phyloP scores from a whole-genome alignment of 2,888 invertebrate species.

The Tyria jacobaeae region DNA sequence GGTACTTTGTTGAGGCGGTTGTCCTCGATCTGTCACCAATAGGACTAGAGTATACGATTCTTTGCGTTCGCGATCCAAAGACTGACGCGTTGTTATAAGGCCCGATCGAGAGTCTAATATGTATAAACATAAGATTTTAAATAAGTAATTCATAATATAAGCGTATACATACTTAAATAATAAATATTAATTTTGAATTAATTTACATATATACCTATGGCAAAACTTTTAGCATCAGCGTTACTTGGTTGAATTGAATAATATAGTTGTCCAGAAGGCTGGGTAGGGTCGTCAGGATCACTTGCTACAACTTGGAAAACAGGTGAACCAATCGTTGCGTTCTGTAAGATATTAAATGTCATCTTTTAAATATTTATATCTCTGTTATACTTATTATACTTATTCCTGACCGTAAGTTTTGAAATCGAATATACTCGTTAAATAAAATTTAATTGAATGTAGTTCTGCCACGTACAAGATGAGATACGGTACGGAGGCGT shows the following conservation, averaged over 20 bases:
- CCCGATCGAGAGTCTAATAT: constrained; percentile 88
- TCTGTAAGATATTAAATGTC: constrained; percentile 71
- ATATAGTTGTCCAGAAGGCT: constrained; percentile 90
- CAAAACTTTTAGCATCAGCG: constrained; percentile 87
- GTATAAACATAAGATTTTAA: neutral
- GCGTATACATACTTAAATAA: no score
- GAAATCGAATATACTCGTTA: no score
- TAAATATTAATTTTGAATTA: no score
- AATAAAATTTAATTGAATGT: no score
- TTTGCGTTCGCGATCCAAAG: constrained; percentile 91
- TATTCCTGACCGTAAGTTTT: no score
- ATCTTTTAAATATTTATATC: no score
- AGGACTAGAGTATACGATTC: constrained; percentile 91
- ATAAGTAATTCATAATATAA: neutral
- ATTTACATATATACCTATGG: constrained; percentile 87
- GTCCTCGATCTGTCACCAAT: constrained; percentile 92
- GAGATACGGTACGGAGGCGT: no score
- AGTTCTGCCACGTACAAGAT: no score
- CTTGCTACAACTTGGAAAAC: constrained; percentile 92
- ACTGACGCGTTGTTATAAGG: constrained; percentile 89
- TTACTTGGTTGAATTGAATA: constrained; percentile 91
- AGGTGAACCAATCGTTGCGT: constrained; percentile 90
- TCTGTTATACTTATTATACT: no score
- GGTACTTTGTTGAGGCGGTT: constrained; percentile 91
- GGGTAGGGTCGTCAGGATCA: constrained; percentile 92